A percentile compares a stretch with the other conserved stretches of the same genome.
These are phyloP conservation scores for Coelopa frigida DNA, from an alignment of 1,140 invertebrate genomes.

Conservation along the genomic window DNA sequence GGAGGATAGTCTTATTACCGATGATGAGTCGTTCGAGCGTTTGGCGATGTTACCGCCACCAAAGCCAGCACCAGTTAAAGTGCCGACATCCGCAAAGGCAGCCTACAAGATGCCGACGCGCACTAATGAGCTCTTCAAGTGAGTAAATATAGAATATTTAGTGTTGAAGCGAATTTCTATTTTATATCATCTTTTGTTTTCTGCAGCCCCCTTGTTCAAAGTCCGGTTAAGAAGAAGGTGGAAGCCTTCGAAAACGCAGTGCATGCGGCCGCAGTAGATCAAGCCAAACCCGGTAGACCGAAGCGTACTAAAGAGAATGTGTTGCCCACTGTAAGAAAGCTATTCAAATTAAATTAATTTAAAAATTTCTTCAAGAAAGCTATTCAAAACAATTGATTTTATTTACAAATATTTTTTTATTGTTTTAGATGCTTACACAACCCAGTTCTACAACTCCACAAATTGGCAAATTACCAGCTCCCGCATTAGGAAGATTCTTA, in stretches of 20 bases:
- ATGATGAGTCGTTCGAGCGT: constrained; percentile 31
- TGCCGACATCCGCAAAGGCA: constrained; percentile 2
- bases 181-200: constrained; percentile 5
- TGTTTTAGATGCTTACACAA: too few relatives aligned
- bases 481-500: constrained; percentile 34
- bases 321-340: constrained; percentile 1
- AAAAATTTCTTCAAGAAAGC: too few relatives aligned
- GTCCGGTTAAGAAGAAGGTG: constrained; percentile 55
- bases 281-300: constrained; percentile 3
- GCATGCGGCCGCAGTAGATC: constrained; percentile 18
- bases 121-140: constrained; percentile 40
- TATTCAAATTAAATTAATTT: not conserved
- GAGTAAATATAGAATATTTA: constrained; percentile 11
- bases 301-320: constrained; percentile 22
- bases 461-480: constrained; percentile 26
- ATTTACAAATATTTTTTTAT: not conserved
- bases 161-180: not conserved
- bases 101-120: constrained; percentile 28
- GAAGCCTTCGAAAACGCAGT: constrained; percentile 54
- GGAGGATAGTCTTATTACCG: constrained; percentile 31
- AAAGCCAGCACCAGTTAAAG: constrained; percentile 3
- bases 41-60: constrained; percentile 4
- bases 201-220: constrained; percentile 52
- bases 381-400: not conserved
- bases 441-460: constrained; percentile 23